Conservation (phyloP, 2,797 vertebrate genomes). For the Staurois parvus region DNA sequence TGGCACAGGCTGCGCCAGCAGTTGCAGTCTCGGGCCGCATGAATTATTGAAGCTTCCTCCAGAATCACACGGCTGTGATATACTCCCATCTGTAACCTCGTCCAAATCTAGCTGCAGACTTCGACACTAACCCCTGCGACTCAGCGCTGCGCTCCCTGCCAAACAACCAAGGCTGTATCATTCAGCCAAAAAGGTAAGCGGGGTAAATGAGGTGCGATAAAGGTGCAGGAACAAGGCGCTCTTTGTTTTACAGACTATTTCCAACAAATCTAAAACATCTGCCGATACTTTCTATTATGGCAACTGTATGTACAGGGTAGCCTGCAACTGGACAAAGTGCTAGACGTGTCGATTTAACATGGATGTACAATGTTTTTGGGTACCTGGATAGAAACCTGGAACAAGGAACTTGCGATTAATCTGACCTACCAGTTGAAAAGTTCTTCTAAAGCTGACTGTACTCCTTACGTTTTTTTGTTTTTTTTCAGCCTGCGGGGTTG, state of each 20-base stretch:
- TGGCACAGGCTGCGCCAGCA: conserved; percentile 52
- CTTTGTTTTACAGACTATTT: conserved; percentile 36
- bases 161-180: not conserved
- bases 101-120: conserved; percentile 1
- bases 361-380: not conserved
- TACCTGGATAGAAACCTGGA: not conserved
- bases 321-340: not conserved
- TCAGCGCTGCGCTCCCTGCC: not conserved
- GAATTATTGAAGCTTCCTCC: conserved; percentile 34
- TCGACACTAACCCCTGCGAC: not conserved
- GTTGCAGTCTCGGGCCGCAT: conserved; percentile 52
- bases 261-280: conserved; percentile 46
- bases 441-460: not conserved
- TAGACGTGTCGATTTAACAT: not conserved
- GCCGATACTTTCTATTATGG: conserved; percentile 21
- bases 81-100: conserved; percentile 19
- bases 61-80: conserved; percentile 17
- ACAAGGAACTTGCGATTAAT: not conserved
- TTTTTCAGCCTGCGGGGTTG: too few relatives aligned
- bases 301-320: conserved; percentile 14
- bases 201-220: conserved; percentile 44
- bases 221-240: conserved; percentile 41
- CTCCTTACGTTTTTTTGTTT: too few relatives aligned
- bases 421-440: not conserved
- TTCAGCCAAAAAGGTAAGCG: conserved; percentile 28